Evolutionary conservation across 1,140 invertebrate genomes (phyloP), one percentile per base, ranked within the genome.

Genomic region (Scaptomyza montana): DNA sequence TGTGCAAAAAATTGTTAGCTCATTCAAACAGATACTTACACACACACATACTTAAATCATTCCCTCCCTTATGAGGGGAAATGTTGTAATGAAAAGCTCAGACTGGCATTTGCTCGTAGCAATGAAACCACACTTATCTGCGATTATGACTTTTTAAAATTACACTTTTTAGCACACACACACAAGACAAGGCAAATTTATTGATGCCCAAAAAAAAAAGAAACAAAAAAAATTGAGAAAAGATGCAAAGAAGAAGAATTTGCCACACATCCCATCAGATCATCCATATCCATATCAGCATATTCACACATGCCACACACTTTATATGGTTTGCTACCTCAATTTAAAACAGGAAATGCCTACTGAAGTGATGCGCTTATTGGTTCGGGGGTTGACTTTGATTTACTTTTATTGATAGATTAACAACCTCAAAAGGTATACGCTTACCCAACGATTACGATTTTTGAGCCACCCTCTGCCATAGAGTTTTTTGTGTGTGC

Each of bases 81-180:
- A 33, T 43, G 59, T 74, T 91, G 89, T 91, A 91, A 91, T 91
- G 90, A 91, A 91, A 87, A 80, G 77, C 79, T 70, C 77, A 72
- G 68, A 50, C 80, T 67, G 81, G 70, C 66, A 72, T 64, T 78
- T 75, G 71, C 50, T 55, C 64, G 46, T 25, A 80, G 80, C 82
- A 86, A 87, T 86, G 82, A 86, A 82, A 91, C 90, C 90, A 90
- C 90, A 91, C 90, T 91, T 91, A 91, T 91, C 90, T 91, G 64
- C 74, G 90, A 91, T 91, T 91, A 91, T 91, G 90, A 90, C 81
- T 91, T 91, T 91, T 90, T 90, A 85, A 89, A 91, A 91, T 89
- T 89, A 89, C 85, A 89, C 80, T 89, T 89, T 89, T 89, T 74
- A 90, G 77, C 85, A 74, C 77, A 87, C 79, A 74, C 63, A 28